Base-by-base conservation (phyloP, 2,113 vertebrate genomes). In the Reinhardtius hippoglossoides region DNA sequence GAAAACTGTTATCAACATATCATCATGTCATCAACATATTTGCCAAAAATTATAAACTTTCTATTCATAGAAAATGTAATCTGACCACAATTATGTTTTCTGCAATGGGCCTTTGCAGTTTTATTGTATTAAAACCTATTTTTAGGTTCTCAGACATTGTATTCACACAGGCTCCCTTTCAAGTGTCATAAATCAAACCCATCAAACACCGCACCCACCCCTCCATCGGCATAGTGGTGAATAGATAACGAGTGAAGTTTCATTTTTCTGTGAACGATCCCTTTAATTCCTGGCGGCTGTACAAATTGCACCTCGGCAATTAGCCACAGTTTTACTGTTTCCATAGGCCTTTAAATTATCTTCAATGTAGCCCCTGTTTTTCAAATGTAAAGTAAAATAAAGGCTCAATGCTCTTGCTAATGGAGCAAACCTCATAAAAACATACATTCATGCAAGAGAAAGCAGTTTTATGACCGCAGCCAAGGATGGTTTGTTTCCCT, bases 401-500 rank as follows among this genome's bases (percentile, higher is more conserved):
- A 14, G 20, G 3, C 16, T 40, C 56, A 42, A 62, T 14, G 20
- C 57, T 54, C 40, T 58, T 62, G 46, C n/a, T 74, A 70, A 78
- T 72, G 35, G 48, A 20, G 40, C 18, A 0, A 59, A 84, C 23
- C 62, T 13, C n/a, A 42, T 20, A 59, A 81, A 81, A 54, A 24
- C 9, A 50, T 42, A 52, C 8, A 8, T 57, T 84, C 69, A 58
- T 67, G 62, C 0, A 1, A 31, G 44, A 68, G 42, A 77, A 76
- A 72, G 59, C 69, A 48, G 27, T 58, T 35, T 71, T 82, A 44
- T 55, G 46, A 26, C 58, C 40, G 27, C 16, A 57, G 66, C 46
- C 24, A 62, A 64, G 15, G 46, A 54, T 64, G 69, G 65, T 84
- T 84, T 84, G 76, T 87, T 82, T 86, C 70, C 24, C 24, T 20